These are phyloP conservation scores for Hoplodrina ambigua DNA, from an alignment of 2,888 invertebrate genomes.

Conservation along the genomic window DNA sequence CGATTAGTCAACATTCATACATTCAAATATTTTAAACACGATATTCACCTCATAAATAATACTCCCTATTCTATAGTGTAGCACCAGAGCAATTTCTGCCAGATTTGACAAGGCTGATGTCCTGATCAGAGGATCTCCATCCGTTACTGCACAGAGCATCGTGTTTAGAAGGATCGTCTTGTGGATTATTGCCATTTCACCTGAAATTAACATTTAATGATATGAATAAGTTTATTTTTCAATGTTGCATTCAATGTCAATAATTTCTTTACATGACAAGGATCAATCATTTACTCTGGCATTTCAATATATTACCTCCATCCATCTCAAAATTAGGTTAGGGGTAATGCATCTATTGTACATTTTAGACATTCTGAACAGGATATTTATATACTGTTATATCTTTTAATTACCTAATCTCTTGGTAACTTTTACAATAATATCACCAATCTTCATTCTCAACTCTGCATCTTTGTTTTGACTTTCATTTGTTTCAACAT, in stretches of 20 bases:
- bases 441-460: conserved; percentile 95
- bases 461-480: conserved; percentile 89
- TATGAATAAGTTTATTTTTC: background rate
- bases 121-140: conserved; percentile 93
- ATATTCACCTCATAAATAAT: conserved; percentile 93
- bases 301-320: background rate
- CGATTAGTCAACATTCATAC: no score
- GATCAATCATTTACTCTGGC: background rate
- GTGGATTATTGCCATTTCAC: conserved; percentile 93
- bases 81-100: conserved; percentile 94
- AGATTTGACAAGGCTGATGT: conserved; percentile 96
- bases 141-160: conserved; percentile 92
- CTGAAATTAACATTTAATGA: conserved; percentile 80
- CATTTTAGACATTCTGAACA: background rate
- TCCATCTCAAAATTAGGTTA: background rate
- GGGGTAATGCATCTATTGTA: background rate
- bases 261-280: no score
- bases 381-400: background rate
- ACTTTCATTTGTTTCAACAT: conserved; percentile 72
- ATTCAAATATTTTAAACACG: background rate
- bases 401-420: conserved; percentile 90
- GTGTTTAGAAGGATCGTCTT: conserved; percentile 93
- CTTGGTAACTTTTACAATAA: conserved; percentile 93
- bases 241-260: background rate
- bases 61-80: conserved; percentile 93